Evolutionary conservation across 1,140 invertebrate species (phyloP).

Genomic region (Zaprionus camerounensis): DNA sequence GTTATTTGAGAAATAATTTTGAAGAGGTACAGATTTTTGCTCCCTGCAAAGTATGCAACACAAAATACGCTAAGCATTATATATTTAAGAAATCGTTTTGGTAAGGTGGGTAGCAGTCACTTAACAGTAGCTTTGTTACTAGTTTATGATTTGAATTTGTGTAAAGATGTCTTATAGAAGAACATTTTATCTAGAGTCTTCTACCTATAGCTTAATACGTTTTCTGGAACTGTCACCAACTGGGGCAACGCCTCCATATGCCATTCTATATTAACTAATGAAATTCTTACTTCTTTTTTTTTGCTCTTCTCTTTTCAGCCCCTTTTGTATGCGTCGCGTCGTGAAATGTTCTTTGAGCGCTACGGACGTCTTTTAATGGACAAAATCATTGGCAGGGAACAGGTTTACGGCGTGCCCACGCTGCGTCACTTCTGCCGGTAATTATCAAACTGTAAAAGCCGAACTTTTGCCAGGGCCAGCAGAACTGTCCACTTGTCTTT

Average conservation of each 20-base stretch:
- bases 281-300: background rate
- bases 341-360: constrained; percentile 86
- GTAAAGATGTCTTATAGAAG: too few relatives aligned
- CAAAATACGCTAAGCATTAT: too few relatives aligned
- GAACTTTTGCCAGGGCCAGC: constrained; percentile 28
- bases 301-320: constrained; percentile 56
- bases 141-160: too few relatives aligned
- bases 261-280: background rate
- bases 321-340: constrained; percentile 83
- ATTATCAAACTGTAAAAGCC: constrained; percentile 55
- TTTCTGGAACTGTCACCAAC: background rate
- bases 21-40: too few relatives aligned
- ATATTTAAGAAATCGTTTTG: too few relatives aligned
- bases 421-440: constrained; percentile 87
- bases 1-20: too few relatives aligned
- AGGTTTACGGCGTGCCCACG: constrained; percentile 82
- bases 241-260: background rate
- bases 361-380: constrained; percentile 87
- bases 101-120: too few relatives aligned
- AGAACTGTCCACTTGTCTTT: constrained; percentile 37
- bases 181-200: too few relatives aligned
- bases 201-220: background rate
- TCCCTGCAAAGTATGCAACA: too few relatives aligned
- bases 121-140: too few relatives aligned
- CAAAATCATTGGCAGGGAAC: constrained; percentile 85